phyloP scores from a whole-genome alignment of 2,797 vertebrate genomes.

The Poecilia wingei region DNA sequence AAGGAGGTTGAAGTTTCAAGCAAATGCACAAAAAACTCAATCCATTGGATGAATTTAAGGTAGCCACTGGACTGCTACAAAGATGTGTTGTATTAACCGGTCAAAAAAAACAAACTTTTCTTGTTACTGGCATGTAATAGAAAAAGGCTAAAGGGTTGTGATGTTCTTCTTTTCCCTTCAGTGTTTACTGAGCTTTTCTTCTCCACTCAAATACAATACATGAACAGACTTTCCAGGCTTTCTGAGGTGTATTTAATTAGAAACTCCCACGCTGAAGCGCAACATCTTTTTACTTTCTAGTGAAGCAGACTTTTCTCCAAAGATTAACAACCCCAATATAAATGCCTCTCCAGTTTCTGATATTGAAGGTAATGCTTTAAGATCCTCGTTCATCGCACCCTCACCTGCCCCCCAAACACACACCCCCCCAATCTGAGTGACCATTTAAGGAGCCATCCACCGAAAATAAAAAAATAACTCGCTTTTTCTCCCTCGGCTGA shows the following conservation, averaged over 20 bases:
- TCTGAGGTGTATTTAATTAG: constrained; percentile 39
- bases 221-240: background rate
- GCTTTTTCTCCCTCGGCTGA: constrained; percentile 48
- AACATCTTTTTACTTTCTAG: constrained; percentile 15
- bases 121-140: background rate
- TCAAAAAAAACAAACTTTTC: too few species aligned
- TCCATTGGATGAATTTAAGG: background rate
- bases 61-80: background rate
- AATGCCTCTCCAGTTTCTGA: constrained; percentile 42
- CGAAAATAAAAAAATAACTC: constrained; percentile 20
- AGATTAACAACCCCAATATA: constrained; percentile 31
- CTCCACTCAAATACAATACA: background rate
- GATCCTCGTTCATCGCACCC: constrained; percentile 45
- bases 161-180: background rate
- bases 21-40: background rate
- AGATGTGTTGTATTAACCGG: background rate
- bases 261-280: background rate
- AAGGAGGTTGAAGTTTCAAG: background rate
- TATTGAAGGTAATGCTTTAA: constrained; percentile 35
- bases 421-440: constrained; percentile 25
- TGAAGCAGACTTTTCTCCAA: constrained; percentile 26
- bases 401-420: background rate
- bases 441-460: constrained; percentile 56
- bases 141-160: background rate
- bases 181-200: background rate